Evolutionary conservation across 2,797 vertebrate genomes (phyloP).

Genomic region (Xenops minutus): DNA sequence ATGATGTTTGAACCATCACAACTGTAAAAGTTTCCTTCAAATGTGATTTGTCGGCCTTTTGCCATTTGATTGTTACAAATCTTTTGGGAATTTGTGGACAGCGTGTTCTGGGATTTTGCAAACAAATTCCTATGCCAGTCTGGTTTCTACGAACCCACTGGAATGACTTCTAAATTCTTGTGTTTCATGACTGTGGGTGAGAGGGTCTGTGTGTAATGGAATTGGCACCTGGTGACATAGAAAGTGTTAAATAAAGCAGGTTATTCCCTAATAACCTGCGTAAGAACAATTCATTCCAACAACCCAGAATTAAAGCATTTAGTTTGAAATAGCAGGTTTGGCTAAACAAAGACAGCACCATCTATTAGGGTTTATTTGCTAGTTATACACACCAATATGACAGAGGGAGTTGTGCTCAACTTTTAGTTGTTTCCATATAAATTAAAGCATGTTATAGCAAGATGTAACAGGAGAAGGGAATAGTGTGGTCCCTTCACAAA

Average conservation of each 20-base stretch:
- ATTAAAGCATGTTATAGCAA: background rate
- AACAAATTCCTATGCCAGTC: background rate
- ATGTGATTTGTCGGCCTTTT: background rate
- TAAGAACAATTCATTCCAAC: background rate
- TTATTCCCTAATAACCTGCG: background rate
- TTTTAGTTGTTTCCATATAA: background rate
- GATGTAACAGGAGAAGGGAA: background rate
- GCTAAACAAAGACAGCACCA: background rate
- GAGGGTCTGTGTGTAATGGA: background rate
- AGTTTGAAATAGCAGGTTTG: background rate
- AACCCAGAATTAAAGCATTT: background rate
- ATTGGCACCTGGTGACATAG: background rate
- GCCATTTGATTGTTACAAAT: background rate
- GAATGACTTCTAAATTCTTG: background rate
- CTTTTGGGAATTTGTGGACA: background rate
- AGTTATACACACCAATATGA: background rate
- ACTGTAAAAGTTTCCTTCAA: background rate
- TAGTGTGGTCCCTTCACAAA: background rate
- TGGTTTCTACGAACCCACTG: background rate
- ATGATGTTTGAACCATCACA: fast-evolving
- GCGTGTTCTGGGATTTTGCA: background rate
- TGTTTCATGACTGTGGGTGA: background rate
- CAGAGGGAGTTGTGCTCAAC: background rate
- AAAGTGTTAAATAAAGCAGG: background rate
- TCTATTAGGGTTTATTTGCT: background rate